phyloP scores from a whole-genome alignment of 2,888 invertebrate genomes.

The Machimus rusticus region DNA sequence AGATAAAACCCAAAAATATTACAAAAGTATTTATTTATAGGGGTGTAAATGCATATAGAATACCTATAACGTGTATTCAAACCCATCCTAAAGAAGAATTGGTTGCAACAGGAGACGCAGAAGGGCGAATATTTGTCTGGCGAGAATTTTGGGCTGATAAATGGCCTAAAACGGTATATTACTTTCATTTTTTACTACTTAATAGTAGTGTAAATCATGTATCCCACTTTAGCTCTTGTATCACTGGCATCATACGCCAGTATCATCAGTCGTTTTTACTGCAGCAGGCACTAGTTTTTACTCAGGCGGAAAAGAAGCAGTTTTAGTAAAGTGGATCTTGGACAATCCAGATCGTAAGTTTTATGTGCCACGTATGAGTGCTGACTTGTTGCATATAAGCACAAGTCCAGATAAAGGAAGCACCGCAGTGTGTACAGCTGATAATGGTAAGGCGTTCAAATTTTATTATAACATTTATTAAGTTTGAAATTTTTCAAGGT shows the following conservation, averaged over 20 bases:
- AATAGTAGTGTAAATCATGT: not conserved
- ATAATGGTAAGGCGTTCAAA: conserved; percentile 67
- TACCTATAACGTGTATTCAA: conserved; percentile 69
- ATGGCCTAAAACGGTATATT: conserved; percentile 37
- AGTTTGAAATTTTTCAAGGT: conserved; percentile 46
- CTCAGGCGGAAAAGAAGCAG: conserved; percentile 80
- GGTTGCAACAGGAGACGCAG: conserved; percentile 73
- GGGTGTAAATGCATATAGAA: conserved; percentile 48
- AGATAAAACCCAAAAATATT: not conserved
- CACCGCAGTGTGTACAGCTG: conserved; percentile 72
- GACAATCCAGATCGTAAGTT: conserved; percentile 63
- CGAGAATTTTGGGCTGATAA: conserved; percentile 60
- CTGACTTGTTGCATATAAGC: conserved; percentile 70
- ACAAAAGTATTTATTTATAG: conserved; percentile 45
- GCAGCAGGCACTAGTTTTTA: conserved; percentile 71
- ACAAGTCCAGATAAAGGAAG: conserved; percentile 70
- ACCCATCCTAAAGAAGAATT: conserved; percentile 72
- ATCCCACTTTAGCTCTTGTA: conserved; percentile 62
- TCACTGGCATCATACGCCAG: conserved; percentile 81
- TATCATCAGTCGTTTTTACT: conserved; percentile 73
- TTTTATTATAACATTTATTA: not conserved
- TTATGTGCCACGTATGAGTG: conserved; percentile 76
- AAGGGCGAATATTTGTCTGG: conserved; percentile 73
- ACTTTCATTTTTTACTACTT: not conserved
- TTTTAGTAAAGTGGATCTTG: conserved; percentile 78